Evolutionary conservation across 2,888 invertebrate genomes (phyloP).

Genomic region (Scelioninae gen. 1): DNA sequence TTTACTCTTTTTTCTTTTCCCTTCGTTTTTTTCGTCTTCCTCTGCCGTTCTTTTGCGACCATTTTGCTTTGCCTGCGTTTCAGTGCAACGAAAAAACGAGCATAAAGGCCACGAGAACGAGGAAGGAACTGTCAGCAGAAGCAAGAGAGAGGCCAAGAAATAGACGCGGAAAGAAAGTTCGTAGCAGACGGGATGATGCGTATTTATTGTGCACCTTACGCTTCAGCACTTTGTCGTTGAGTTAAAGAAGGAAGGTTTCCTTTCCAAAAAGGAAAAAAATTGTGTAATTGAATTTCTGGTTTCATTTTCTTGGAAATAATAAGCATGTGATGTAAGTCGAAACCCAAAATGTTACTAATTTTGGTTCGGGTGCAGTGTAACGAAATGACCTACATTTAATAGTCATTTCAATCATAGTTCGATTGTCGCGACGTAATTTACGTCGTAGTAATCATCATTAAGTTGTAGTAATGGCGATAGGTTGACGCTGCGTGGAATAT

Average conservation of each 20-base stretch:
- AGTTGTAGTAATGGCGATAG: slow-evolving; percentile 18
- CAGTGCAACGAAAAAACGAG: slow-evolving; percentile 44
- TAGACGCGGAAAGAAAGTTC: slow-evolving; percentile 23
- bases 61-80: slow-evolving; percentile 53
- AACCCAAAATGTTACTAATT: not conserved
- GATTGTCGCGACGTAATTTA: slow-evolving; percentile 24
- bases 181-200: slow-evolving; percentile 1
- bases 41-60: slow-evolving; percentile 24
- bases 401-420: slow-evolving; percentile 41
- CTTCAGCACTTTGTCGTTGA: slow-evolving; percentile 1
- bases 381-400: slow-evolving; percentile 25
- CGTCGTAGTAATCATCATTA: slow-evolving; percentile 28
- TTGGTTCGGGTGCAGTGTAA: not conserved
- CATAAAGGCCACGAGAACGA: slow-evolving; percentile 34
- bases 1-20: slow-evolving; percentile 38
- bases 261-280: not conserved
- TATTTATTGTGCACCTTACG: not conserved
- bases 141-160: slow-evolving; percentile 12
- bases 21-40: slow-evolving; percentile 12
- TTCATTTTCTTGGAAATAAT: not conserved
- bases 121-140: slow-evolving; percentile 48
- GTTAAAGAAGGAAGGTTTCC: not conserved
- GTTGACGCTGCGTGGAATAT: not conserved
- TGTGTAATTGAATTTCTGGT: not conserved
- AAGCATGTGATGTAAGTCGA: not conserved